Evolutionary conservation across 64 coral and sea anemone genomes (phyloP).

Genomic region (Pocillopora damicornis): DNA sequence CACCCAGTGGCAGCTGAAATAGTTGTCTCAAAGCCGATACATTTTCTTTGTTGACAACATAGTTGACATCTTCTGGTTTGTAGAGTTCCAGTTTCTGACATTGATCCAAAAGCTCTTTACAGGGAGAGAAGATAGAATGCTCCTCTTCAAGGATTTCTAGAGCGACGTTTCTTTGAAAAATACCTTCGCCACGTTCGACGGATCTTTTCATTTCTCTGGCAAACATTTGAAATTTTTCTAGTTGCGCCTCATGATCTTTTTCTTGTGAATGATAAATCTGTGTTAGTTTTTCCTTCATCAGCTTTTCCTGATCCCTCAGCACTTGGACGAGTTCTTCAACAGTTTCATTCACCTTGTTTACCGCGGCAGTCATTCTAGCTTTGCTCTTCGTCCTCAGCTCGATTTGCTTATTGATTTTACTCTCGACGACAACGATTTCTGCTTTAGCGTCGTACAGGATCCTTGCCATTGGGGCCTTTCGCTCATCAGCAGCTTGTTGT

Average conservation of each 20-base stretch:
- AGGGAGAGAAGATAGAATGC: background rate
- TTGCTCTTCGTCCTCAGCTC: background rate
- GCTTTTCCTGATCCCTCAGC: background rate
- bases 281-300: background rate
- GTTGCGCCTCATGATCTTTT: background rate
- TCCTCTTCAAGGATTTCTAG: background rate
- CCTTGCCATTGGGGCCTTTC: background rate
- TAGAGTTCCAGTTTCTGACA: background rate
- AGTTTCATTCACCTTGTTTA: background rate
- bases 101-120: background rate
- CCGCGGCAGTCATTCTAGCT: background rate
- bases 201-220: background rate
- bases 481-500: slow-evolving; percentile 19
- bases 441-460: background rate
- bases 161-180: background rate
- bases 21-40: background rate
- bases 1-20: background rate
- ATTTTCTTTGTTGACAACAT: background rate
- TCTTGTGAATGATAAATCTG: background rate
- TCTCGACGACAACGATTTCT: background rate
- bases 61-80: background rate
- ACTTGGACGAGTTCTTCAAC: background rate
- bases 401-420: background rate
- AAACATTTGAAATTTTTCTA: background rate
- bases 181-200: background rate